Conservation (phyloP, 1,140 invertebrate species). For the Littorina saxatilis region DNA sequence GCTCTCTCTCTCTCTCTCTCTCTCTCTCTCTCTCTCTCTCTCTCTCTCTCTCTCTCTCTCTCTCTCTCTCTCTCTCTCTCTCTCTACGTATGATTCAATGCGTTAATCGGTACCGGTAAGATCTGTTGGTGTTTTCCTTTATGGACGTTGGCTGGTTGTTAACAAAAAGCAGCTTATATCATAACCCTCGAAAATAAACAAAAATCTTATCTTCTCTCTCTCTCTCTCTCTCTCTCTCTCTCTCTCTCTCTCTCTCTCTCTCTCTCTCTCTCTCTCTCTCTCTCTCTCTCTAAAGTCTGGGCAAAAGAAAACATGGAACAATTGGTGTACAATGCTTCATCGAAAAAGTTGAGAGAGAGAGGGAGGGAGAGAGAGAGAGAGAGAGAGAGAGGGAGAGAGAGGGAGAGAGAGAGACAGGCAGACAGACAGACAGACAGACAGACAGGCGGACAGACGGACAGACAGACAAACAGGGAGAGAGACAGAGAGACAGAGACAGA, state of each 20-base stretch:
- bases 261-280: too few species aligned
- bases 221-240: too few species aligned
- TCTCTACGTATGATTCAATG: background rate
- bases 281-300: background rate
- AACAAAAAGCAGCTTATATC: too few species aligned
- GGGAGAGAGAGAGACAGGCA: too few species aligned
- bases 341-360: background rate
- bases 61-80: constrained; percentile 8
- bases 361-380: background rate
- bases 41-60: constrained; percentile 27
- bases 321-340: background rate
- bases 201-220: background rate
- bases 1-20: constrained; percentile 26
- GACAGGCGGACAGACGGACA: too few species aligned
- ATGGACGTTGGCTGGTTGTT: background rate
- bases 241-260: too few species aligned
- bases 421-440: too few species aligned
- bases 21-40: constrained; percentile 12
- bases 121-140: background rate
- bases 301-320: background rate
- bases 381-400: background rate
- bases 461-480: too few species aligned
- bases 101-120: background rate
- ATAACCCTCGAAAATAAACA: background rate
- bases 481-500: background rate